A percentile compares a stretch with the other conserved stretches of the same genome.
Evolutionary conservation across 1,140 invertebrate genomes (phyloP).

Genomic region (Drosophila tsacasi): DNA sequence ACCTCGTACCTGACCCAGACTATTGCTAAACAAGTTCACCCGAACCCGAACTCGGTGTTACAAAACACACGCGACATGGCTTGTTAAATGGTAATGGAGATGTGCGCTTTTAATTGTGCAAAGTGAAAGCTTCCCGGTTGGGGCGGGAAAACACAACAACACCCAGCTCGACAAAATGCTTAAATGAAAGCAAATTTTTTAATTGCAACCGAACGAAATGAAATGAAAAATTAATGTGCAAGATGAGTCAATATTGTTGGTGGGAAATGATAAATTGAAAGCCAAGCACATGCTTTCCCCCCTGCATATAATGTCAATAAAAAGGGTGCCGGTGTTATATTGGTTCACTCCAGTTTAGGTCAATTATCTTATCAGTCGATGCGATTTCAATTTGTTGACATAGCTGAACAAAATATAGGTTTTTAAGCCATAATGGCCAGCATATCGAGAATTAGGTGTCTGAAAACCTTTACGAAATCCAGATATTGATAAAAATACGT

Average conservation of each 20-base stretch:
- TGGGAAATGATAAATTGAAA: slow-evolving; percentile 26
- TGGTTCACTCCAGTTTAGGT: slow-evolving; percentile 21
- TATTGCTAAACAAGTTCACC: slow-evolving; percentile 50
- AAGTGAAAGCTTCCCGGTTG: slow-evolving; percentile 51
- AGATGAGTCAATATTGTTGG: slow-evolving; percentile 26
- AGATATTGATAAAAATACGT: slow-evolving; percentile 11
- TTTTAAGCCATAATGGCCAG: slow-evolving; percentile 28
- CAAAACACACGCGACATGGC: slow-evolving; percentile 45
- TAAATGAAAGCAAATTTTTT: slow-evolving; percentile 49
- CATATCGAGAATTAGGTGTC: slow-evolving; percentile 10
- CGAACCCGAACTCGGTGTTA: slow-evolving; percentile 42
- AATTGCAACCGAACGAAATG: slow-evolving; percentile 22
- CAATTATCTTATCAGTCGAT: slow-evolving; percentile 44
- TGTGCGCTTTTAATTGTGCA: slow-evolving; percentile 49
- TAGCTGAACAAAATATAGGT: slow-evolving; percentile 5
- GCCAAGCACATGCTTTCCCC: slow-evolving; percentile 7
- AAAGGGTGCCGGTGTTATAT: slow-evolving; percentile 9
- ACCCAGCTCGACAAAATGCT: slow-evolving; percentile 3
- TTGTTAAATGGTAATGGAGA: slow-evolving; percentile 52
- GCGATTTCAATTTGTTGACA: slow-evolving; percentile 47
- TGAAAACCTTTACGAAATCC: slow-evolving; percentile 14
- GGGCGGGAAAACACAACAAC: slow-evolving; percentile 32
- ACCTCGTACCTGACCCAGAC: slow-evolving; percentile 37
- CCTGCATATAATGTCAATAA: slow-evolving; percentile 4
- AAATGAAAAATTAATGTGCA: slow-evolving; percentile 26